These are phyloP conservation scores for Amazona finschi DNA, from an alignment of 2,797 vertebrate genomes.

Conservation along the genomic window DNA sequence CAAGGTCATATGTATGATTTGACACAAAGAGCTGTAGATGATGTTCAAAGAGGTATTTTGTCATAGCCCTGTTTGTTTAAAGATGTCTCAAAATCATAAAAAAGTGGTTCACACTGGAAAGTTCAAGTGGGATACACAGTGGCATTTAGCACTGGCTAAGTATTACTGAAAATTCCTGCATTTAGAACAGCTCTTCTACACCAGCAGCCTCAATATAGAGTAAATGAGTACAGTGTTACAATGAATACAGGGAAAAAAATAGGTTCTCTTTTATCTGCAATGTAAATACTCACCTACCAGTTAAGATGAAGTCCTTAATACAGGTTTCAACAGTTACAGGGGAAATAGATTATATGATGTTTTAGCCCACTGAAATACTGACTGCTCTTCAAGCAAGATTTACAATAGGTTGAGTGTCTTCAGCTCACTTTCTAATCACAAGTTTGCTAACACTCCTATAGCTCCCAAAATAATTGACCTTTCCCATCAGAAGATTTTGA, in stretches of 20 bases:
- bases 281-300: background rate
- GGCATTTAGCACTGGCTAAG: background rate
- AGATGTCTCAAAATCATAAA: background rate
- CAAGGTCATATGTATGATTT: background rate
- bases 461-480: background rate
- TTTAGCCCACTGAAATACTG: background rate
- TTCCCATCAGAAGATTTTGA: background rate
- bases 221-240: background rate
- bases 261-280: background rate
- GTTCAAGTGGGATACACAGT: background rate
- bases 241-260: background rate
- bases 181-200: background rate
- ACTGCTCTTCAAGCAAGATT: background rate
- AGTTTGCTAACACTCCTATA: background rate
- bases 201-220: background rate
- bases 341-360: background rate
- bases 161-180: background rate
- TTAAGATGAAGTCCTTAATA: background rate
- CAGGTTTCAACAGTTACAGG: background rate
- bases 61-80: background rate
- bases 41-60: background rate
- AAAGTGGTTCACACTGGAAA: background rate
- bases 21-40: background rate
- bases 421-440: background rate
- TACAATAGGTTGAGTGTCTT: background rate